A percentile compares a stretch with the other conserved stretches of the same genome.
These are phyloP conservation scores for Bufo bufo DNA, from an alignment of 2,113 vertebrate genomes.

Conservation along the genomic window DNA sequence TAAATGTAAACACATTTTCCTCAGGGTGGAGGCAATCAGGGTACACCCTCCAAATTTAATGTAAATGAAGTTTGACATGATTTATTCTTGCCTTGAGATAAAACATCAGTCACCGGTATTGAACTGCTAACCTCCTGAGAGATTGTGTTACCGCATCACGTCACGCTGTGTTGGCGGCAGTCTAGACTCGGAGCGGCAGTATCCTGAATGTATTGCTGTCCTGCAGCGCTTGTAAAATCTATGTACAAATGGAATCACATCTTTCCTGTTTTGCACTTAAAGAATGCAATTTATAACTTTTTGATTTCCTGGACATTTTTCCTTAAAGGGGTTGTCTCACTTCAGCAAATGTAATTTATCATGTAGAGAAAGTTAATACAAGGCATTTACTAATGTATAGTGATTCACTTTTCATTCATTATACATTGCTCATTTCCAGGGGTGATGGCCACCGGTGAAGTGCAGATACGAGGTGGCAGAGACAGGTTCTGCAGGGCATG, in stretches of 20 bases:
- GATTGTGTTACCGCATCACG: slow-evolving; percentile 7
- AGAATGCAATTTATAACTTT: background rate
- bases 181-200: slow-evolving; percentile 1
- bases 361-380: too few species aligned
- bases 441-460: too few species aligned
- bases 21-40: slow-evolving; percentile 31
- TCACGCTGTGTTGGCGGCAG: background rate
- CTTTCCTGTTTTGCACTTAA: background rate
- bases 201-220: background rate
- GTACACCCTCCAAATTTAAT: slow-evolving; percentile 30
- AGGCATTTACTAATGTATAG: too few species aligned
- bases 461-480: too few species aligned
- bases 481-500: too few species aligned
- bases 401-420: too few species aligned
- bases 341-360: too few species aligned
- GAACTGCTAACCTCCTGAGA: slow-evolving; percentile 10
- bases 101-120: slow-evolving; percentile 39
- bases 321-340: too few species aligned
- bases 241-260: background rate
- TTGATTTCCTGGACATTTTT: background rate
- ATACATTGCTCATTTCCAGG: too few species aligned
- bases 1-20: slow-evolving; percentile 46
- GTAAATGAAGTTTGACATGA: slow-evolving; percentile 38
- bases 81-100: slow-evolving; percentile 43
- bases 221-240: background rate